These are phyloP conservation scores for Myrmecophaga tridactyla DNA, from an alignment of 2,113 vertebrate species.

Conservation along the genomic window DNA sequence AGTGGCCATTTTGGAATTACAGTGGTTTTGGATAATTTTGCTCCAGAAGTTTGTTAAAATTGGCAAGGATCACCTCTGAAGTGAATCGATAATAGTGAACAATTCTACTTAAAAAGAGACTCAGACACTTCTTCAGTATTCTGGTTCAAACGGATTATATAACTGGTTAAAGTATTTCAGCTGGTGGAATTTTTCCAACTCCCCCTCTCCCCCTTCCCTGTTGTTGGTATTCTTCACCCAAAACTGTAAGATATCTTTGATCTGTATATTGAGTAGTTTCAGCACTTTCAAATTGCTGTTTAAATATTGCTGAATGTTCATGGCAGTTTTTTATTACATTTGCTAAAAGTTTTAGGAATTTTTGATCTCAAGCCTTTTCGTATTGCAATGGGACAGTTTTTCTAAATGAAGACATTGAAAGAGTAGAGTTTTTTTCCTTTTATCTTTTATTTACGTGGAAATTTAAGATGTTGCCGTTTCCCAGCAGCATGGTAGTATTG, in stretches of 20 bases:
- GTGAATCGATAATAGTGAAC: conserved; percentile 55
- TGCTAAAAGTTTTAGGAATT: conserved; percentile 65
- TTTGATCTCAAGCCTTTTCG: conserved; percentile 1
- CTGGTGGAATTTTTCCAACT: conserved; percentile 34
- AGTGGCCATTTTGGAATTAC: conserved; percentile 71
- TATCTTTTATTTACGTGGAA: conserved; percentile 73
- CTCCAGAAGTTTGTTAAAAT: conserved; percentile 64
- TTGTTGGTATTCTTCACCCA: conserved; percentile 55
- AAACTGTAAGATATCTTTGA: conserved; percentile 50
- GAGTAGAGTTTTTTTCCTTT: conserved; percentile 67
- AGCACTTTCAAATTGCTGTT: conserved; percentile 68
- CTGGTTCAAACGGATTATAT: conserved; percentile 72
- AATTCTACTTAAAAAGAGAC: conserved; percentile 32
- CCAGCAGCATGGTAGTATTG: conserved; percentile 72
- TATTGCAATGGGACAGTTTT: conserved; percentile 67
- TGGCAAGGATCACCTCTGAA: conserved; percentile 51
- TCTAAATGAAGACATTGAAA: conserved; percentile 81
- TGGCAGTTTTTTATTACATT: conserved; percentile 70
- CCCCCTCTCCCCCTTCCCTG: not conserved
- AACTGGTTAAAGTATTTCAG: conserved; percentile 59
- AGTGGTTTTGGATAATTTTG: conserved; percentile 47
- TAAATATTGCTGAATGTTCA: conserved; percentile 71
- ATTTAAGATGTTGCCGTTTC: conserved; percentile 72
- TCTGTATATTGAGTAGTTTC: conserved; percentile 64
- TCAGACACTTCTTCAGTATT: conserved; percentile 48